Conservation (phyloP, 37 sponge, comb jelly and placozoan species). For the Beroe forskalii region DNA sequence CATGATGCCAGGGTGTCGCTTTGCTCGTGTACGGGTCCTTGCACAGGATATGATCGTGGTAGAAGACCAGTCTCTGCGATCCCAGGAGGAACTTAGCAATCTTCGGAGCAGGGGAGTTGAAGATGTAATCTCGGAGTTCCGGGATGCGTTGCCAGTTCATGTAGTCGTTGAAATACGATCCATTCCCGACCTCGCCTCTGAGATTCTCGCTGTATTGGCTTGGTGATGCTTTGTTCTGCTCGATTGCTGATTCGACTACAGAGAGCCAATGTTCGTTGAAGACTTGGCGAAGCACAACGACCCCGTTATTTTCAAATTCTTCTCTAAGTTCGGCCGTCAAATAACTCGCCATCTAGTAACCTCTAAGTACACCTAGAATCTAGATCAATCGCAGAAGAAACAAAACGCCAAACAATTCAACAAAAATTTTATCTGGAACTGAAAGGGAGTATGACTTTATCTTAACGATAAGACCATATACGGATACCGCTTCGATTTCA, state of each 20-base stretch:
- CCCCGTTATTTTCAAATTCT: neutral
- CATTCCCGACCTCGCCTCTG: neutral
- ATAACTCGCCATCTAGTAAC: neutral
- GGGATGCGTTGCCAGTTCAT: constrained; percentile 5
- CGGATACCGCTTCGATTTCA: no score
- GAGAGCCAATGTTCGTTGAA: neutral
- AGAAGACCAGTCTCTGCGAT: constrained; percentile 1
- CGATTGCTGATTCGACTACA: neutral
- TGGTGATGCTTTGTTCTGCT: neutral
- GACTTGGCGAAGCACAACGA: neutral
- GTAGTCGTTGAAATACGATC: constrained; percentile 34
- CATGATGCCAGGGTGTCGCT: constrained; percentile 38
- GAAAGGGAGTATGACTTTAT: no score
- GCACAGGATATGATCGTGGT: constrained; percentile 3
- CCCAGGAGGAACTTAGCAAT: constrained; percentile 25
- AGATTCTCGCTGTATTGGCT: constrained; percentile 21
- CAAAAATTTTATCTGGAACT: no score
- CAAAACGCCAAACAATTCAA: no score
- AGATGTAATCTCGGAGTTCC: neutral
- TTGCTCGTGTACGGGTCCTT: constrained; percentile 14
- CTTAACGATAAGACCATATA: no score
- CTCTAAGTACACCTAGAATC: no score
- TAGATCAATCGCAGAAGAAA: no score
- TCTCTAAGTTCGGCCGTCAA: neutral
- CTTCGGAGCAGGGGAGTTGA: constrained; percentile 4